These are phyloP conservation scores for Andricus quercusramuli DNA, from an alignment of 2,888 invertebrate species.

Conservation along the genomic window DNA sequence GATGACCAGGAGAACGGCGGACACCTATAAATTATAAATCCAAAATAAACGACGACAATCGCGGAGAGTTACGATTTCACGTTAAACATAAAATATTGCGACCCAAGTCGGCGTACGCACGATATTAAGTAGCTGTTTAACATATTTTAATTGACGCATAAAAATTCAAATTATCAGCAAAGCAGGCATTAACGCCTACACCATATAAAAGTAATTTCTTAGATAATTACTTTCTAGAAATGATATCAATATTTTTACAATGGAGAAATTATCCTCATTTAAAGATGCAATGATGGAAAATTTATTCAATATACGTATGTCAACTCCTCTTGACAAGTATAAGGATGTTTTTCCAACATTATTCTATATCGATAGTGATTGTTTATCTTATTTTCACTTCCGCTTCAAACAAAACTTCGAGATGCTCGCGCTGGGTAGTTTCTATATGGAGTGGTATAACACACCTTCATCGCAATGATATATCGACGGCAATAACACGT, in stretches of 20 bases:
- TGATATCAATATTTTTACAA: not conserved
- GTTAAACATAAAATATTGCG: conserved; percentile 73
- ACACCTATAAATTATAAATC: conserved; percentile 32
- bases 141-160: conserved; percentile 74
- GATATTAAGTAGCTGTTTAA: conserved; percentile 72
- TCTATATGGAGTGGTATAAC: not conserved
- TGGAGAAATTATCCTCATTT: not conserved
- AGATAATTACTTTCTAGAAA: not conserved
- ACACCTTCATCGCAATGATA: conserved; percentile 41
- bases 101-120: conserved; percentile 56
- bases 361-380: no score
- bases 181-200: not conserved
- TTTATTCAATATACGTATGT: no score
- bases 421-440: not conserved
- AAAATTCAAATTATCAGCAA: conserved; percentile 64
- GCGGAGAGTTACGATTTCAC: conserved; percentile 72
- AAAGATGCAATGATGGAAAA: no score
- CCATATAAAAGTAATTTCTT: not conserved
- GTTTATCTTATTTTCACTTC: not conserved
- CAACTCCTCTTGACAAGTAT: no score
- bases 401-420: not conserved
- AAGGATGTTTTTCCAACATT: no score
- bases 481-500: conserved; percentile 50
- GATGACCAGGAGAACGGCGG: conserved; percentile 45
- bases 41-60: conserved; percentile 60